Percentiles rank a stretch among this genome's conserved stretches.
These are phyloP conservation scores for Mus musculus DNA, from an alignment of 2,113 vertebrate species.

Conservation along the genomic window DNA sequence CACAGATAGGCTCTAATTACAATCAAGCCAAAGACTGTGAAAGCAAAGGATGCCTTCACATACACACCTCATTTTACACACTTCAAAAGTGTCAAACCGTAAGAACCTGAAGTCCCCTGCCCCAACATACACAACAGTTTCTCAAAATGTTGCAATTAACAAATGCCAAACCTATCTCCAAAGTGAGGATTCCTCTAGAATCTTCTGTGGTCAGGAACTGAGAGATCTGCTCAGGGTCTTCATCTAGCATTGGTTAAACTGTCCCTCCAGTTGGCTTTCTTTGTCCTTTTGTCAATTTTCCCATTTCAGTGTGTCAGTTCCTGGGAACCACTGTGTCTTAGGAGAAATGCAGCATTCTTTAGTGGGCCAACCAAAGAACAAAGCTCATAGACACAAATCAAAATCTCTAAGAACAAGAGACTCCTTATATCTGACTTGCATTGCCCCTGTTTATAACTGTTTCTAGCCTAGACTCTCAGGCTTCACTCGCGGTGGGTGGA, in stretches of 20 bases:
- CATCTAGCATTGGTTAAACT: background rate
- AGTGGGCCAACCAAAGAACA: background rate
- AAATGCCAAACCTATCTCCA: background rate
- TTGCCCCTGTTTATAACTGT: background rate
- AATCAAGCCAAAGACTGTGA: background rate
- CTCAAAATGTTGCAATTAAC: background rate
- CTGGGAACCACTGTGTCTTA: background rate
- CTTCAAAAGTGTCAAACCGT: background rate
- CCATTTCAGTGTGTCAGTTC: background rate
- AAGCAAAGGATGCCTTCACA: background rate
- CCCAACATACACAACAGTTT: background rate
- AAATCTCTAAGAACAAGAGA: constrained; percentile 4
- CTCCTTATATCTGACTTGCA: background rate
- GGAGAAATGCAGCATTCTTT: background rate
- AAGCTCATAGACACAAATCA: background rate
- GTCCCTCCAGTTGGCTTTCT: background rate
- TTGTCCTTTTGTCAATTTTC: background rate
- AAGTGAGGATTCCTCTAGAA: background rate
- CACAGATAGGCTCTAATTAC: background rate
- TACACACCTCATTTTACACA: background rate
- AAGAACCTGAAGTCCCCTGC: background rate
- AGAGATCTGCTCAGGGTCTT: background rate
- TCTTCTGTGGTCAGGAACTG: background rate
- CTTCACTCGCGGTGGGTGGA: background rate
- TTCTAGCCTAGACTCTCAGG: background rate